phyloP scores from a whole-genome alignment of 2,113 vertebrate species.

The Ranitomeya variabilis region DNA sequence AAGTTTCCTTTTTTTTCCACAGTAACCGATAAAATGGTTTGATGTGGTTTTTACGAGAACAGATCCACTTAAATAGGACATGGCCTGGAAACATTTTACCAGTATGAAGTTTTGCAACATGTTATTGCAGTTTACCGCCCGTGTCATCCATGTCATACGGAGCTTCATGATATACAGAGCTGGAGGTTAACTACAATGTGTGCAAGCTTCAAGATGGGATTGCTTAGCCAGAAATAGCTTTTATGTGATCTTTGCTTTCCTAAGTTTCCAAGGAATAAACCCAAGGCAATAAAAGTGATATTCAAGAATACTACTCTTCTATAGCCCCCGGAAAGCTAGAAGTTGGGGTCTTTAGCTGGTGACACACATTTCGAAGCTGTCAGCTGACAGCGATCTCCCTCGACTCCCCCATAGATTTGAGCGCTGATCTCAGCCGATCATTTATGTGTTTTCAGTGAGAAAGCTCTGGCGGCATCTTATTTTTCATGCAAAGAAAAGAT shows the following conservation, averaged over 20 bases:
- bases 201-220: constrained; percentile 15
- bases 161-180: constrained; percentile 4
- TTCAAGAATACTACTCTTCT: background rate
- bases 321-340: no score
- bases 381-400: no score
- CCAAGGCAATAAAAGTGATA: background rate
- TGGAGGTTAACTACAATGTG: background rate
- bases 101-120: background rate
- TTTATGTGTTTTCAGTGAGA: no score
- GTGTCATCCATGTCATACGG: constrained; percentile 11
- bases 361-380: background rate
- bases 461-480: no score
- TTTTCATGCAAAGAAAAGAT: no score
- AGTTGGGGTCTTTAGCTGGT: background rate
- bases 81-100: constrained; percentile 23
- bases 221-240: constrained; percentile 20
- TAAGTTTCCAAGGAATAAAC: constrained; percentile 1
- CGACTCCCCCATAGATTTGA: no score
- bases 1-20: constrained; percentile 9
- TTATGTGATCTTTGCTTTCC: constrained; percentile 19
- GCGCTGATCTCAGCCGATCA: no score
- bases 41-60: constrained; percentile 23
- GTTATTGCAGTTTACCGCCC: constrained; percentile 11
- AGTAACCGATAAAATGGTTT: background rate
- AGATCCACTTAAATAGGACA: constrained; percentile 15